These are phyloP conservation scores for Rapana venosa DNA, from an alignment of 2,888 invertebrate species.

Conservation along the genomic window DNA sequence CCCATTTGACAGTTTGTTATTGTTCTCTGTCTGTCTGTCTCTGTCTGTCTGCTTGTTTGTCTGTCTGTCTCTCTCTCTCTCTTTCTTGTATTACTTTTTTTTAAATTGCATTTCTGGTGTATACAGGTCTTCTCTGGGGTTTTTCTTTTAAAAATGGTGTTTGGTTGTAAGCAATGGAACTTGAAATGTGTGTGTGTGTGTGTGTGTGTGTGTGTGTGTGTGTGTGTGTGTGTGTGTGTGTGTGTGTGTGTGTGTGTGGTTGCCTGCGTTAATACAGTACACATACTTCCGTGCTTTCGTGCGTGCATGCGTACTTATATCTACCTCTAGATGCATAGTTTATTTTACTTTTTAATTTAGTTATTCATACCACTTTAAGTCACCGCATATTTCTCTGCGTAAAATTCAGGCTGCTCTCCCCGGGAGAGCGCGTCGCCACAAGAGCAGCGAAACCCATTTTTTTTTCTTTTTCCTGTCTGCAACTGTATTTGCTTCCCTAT, in stretches of 20 bases:
- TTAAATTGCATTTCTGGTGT: background rate
- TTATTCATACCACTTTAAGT: too few relatives aligned
- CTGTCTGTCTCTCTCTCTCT: constrained; percentile 34
- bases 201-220: background rate
- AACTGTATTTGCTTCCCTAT: too few relatives aligned
- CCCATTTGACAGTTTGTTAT: background rate
- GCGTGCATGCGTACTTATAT: too few relatives aligned
- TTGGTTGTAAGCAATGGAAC: background rate
- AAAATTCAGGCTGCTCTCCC: too few relatives aligned
- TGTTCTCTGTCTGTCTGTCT: constrained; percentile 15
- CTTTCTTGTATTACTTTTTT: constrained; percentile 29
- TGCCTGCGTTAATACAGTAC: background rate
- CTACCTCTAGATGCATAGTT: background rate
- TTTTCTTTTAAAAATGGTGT: background rate
- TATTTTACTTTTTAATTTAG: too few relatives aligned
- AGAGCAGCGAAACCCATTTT: too few relatives aligned
- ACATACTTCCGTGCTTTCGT: too few relatives aligned
- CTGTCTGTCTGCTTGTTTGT: constrained; percentile 6
- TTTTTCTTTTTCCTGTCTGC: too few relatives aligned
- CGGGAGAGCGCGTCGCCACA: too few relatives aligned
- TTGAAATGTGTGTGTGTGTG: background rate
- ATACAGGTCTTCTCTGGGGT: background rate
- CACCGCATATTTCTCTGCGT: too few relatives aligned
- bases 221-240: constrained; percentile 20
- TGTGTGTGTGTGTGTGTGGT: background rate